These are phyloP conservation scores for Nyctibius grandis DNA, from an alignment of 2,797 vertebrate species.

Conservation along the genomic window DNA sequence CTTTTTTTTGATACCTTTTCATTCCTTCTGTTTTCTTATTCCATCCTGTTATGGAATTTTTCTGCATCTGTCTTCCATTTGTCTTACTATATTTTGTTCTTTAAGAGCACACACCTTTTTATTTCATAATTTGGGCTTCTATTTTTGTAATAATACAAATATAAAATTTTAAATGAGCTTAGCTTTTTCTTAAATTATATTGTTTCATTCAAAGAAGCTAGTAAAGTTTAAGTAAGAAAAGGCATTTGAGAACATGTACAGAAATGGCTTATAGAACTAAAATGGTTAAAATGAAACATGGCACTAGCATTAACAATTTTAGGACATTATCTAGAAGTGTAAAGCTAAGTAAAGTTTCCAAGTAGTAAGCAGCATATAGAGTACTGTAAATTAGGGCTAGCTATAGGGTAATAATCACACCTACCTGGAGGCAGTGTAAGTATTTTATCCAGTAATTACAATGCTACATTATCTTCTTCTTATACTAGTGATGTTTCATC, in stretches of 20 bases:
- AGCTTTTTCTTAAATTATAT: neutral
- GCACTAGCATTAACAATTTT: neutral
- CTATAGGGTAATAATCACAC: neutral
- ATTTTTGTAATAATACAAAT: neutral
- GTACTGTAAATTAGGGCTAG: neutral
- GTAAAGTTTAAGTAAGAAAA: neutral
- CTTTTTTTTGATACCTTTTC: neutral
- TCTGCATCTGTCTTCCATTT: neutral
- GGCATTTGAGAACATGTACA: neutral
- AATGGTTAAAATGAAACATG: neutral
- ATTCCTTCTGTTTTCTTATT: neutral
- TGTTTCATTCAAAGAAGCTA: neutral
- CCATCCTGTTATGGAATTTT: neutral
- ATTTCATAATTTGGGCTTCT: neutral
- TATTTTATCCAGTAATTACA: neutral
- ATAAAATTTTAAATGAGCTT: neutral
- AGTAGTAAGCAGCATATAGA: neutral
- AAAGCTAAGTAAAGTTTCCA: neutral
- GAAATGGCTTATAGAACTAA: neutral
- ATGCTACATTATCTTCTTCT: neutral
- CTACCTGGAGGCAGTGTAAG: neutral
- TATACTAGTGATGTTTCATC: neutral
- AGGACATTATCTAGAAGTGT: neutral
- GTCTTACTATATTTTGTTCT: neutral
- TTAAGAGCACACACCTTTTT: neutral